These are phyloP conservation scores for Quadroppia sp. DNA, from an alignment of 2,888 invertebrate genomes.

Conservation along the genomic window DNA sequence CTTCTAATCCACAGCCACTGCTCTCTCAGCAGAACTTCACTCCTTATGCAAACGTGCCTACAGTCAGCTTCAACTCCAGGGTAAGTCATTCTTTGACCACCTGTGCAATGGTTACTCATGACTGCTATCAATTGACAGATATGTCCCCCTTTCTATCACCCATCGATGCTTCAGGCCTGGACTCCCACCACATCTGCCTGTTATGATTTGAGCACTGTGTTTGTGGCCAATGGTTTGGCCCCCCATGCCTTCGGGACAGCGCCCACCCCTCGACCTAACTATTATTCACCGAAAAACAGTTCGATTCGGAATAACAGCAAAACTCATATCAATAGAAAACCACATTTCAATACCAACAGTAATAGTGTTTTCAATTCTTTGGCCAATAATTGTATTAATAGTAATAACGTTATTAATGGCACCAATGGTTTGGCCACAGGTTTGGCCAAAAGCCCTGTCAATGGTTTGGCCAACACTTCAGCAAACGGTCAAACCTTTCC, in stretches of 20 bases:
- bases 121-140: conserved; percentile 42
- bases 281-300: neutral
- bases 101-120: neutral
- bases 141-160: conserved; percentile 50
- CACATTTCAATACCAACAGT: conserved; percentile 20
- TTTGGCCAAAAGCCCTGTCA: too few relatives aligned
- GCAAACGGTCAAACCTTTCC: neutral
- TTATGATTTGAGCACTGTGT: conserved; percentile 55
- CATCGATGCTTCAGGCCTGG: conserved; percentile 49
- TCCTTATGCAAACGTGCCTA: conserved; percentile 46
- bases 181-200: conserved; percentile 46
- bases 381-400: neutral
- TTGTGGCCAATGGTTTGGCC: conserved; percentile 67
- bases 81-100: neutral
- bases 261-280: conserved; percentile 2
- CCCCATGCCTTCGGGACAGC: conserved; percentile 57
- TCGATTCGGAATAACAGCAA: conserved; percentile 21
- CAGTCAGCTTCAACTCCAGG: conserved; percentile 41
- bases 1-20: conserved; percentile 35
- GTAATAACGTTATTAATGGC: neutral
- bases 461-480: conserved; percentile 4
- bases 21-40: conserved; percentile 34
- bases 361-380: neutral
- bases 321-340: neutral
- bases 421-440: conserved; percentile 11